Evolutionary conservation across 2,113 vertebrate species (phyloP).

Genomic region (Morone chrysops): DNA sequence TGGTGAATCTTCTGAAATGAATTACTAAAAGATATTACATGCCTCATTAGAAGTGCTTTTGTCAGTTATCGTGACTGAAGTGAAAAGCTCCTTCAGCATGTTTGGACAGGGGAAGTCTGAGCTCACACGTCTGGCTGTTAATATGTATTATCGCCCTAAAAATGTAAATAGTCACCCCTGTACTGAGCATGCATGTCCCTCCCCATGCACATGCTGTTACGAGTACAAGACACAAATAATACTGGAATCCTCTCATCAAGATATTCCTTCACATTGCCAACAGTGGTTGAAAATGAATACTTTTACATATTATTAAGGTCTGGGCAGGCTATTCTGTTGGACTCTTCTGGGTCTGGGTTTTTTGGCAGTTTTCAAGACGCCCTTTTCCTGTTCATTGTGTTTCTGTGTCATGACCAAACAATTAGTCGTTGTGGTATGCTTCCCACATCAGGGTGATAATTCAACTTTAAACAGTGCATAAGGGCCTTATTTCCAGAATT

Average conservation of each 20-base stretch:
- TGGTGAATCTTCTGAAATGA: constrained; percentile 8
- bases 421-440: constrained; percentile 38
- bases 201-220: not conserved
- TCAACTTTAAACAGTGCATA: constrained; percentile 1
- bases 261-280: not conserved
- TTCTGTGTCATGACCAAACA: constrained; percentile 44
- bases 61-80: not conserved
- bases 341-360: not conserved
- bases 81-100: not conserved
- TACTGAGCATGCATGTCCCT: not conserved
- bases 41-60: not conserved
- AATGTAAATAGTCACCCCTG: not conserved
- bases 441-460: constrained; percentile 30
- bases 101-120: not conserved
- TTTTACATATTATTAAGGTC: not conserved
- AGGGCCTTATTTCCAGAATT: constrained; percentile 7
- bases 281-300: not conserved
- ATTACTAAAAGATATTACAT: not conserved
- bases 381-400: constrained; percentile 61
- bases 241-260: not conserved
- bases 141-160: not conserved
- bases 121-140: not conserved
- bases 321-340: not conserved
- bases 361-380: not conserved
- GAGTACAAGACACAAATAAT: not conserved